Percentiles rank a stretch among this genome's conserved stretches.
phyloP scores from a whole-genome alignment of 2,797 vertebrate species.

The Prionace glauca region DNA sequence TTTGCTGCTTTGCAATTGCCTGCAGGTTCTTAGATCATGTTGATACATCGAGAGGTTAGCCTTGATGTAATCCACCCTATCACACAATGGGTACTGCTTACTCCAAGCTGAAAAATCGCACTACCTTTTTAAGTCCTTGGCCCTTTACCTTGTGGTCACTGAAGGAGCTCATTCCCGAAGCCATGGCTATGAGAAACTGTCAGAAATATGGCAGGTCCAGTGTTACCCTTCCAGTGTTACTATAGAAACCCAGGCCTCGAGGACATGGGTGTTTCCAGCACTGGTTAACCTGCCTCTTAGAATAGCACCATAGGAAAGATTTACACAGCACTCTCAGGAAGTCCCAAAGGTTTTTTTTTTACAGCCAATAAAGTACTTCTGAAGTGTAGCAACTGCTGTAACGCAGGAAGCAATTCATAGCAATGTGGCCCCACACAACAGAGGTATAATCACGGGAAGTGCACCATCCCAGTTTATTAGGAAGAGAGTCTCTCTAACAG shows the following conservation, averaged over 20 bases:
- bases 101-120: background rate
- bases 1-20: background rate
- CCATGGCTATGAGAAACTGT: background rate
- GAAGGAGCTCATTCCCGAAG: background rate
- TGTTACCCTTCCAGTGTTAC: too few species aligned
- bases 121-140: background rate
- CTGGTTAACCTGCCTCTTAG: background rate
- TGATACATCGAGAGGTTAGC: background rate
- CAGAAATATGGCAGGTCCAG: background rate
- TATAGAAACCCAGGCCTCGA: background rate
- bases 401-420: background rate
- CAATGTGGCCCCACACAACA: background rate
- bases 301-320: background rate
- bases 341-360: background rate
- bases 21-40: background rate
- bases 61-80: background rate
- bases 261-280: background rate
- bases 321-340: background rate
- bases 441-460: background rate
- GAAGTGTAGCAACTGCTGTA: background rate
- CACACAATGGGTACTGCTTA: background rate
- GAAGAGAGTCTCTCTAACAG: background rate
- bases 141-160: background rate
- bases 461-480: background rate
- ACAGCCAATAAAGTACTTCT: background rate